Conservation (phyloP, 2,797 vertebrate genomes). For the Halcyon smyrnensis region DNA sequence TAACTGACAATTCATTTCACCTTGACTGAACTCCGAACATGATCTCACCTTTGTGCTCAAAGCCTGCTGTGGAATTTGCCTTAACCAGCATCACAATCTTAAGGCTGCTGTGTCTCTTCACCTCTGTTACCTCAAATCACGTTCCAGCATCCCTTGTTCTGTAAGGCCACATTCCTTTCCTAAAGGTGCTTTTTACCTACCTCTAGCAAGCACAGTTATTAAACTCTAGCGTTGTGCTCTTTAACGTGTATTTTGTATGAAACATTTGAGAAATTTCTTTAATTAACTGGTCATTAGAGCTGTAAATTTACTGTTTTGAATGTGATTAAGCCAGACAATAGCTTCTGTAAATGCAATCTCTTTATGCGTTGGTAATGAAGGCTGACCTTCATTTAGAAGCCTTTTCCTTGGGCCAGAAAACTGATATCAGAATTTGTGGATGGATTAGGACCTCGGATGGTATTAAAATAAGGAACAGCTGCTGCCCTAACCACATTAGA, state of each 20-base stretch:
- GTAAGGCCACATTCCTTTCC: background rate
- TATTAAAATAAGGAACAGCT: conserved; percentile 76
- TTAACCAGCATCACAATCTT: background rate
- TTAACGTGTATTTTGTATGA: background rate
- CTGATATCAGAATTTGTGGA: conserved; percentile 43
- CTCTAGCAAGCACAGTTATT: background rate
- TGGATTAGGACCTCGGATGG: conserved; percentile 59
- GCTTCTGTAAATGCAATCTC: background rate
- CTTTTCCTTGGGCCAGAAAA: conserved; percentile 62
- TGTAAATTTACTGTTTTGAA: background rate
- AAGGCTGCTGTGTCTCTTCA: background rate
- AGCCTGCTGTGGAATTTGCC: background rate
- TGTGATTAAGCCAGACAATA: background rate
- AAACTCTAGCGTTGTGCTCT: background rate
- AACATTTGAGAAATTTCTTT: background rate
- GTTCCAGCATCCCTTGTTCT: background rate
- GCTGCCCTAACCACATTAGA: conserved; percentile 63
- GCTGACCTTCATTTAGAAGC: conserved; percentile 46
- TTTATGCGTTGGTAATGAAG: background rate
- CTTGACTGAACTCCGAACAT: background rate
- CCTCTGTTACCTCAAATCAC: background rate
- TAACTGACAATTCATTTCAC: background rate
- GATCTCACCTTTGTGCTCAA: background rate
- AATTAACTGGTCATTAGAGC: background rate
- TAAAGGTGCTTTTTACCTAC: background rate